Base-by-base conservation (phyloP, 1,140 invertebrate genomes). In the Heterodera schachtii region DNA sequence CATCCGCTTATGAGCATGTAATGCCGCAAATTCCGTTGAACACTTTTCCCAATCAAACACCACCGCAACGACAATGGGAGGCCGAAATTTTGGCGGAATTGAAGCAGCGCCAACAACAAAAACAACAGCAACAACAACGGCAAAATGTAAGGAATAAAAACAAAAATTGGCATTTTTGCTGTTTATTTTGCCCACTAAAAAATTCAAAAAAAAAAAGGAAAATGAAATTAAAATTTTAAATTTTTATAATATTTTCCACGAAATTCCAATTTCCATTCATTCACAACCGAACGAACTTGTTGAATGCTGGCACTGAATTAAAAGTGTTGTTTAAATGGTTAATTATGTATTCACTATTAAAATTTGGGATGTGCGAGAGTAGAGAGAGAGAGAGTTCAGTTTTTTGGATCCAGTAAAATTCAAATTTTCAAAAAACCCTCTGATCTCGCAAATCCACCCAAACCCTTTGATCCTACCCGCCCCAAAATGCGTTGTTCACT, bases 401-500 rank as follows among this genome's bases (percentile, higher is more conserved):
- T 1, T 31, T 31, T 31, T 31, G 31, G 31, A 1, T 31, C 31
- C 31, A 31, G 31, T 31, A 31, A 31, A 31, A 31, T 31, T 31
- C 31, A 31, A 31, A 31, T 31, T 31, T 0, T 0, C 0, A 31
- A 31, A 31, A 31, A 31, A 31, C 31, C 31, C 31, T 31, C 31
- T 31, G 31, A 31, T 31, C 31, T 1, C 31, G 31, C 31, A 31
- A 31, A 31, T 31, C 31, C 31, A 31, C 31, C 31, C 31, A 31
- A 31, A 31, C 31, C 67, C n/a, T 9, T 69, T 69, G 6, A 21
- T n/a, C 21, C 4, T 46, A 71, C 69, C 69, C 69, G 41, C 31
- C 21, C 69, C 69, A 71, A 46, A 71, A 71, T 41, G 69, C 69
- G 8, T 71, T 71, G 69, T 43, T 46, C 69, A 71, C 41, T 46